Conservation (phyloP, 2,888 invertebrate species). For the Folsomia manolachei region DNA sequence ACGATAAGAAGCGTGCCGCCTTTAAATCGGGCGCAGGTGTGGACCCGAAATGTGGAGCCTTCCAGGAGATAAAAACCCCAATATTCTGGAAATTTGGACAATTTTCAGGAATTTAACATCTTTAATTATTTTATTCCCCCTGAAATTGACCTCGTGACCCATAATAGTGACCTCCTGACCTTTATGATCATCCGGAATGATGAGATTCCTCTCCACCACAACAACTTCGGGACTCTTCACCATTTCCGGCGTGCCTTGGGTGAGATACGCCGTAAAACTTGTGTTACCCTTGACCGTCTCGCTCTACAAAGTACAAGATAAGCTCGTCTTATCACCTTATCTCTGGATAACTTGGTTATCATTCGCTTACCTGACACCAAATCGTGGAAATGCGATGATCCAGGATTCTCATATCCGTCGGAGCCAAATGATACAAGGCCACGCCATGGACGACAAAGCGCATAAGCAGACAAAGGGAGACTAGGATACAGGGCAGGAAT, state of each 20-base stretch:
- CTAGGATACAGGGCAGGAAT: conserved; percentile 65
- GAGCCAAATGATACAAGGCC: conserved; percentile 69
- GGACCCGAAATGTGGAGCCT: conserved; percentile 71
- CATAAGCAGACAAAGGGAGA: conserved; percentile 68
- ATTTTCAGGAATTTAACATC: too few species aligned
- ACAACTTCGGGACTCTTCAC: conserved; percentile 62
- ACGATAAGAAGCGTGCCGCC: conserved; percentile 75
- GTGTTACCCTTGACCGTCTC: conserved; percentile 69
- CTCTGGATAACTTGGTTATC: too few species aligned
- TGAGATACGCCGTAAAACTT: conserved; percentile 72
- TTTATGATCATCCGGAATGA: conserved; percentile 74
- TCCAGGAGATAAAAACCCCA: conserved; percentile 77
- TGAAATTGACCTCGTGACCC: neutral
- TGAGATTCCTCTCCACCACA: conserved; percentile 68
- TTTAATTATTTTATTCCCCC: too few species aligned
- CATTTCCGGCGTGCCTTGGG: conserved; percentile 63
- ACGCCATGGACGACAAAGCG: conserved; percentile 64
- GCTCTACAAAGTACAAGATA: conserved; percentile 57
- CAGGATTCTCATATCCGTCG: conserved; percentile 72
- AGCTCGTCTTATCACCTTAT: too few species aligned
- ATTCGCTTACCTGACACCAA: conserved; percentile 69
- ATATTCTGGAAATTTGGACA: conserved; percentile 55
- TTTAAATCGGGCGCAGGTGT: conserved; percentile 73
- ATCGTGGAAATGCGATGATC: conserved; percentile 72
- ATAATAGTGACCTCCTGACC: conserved; percentile 54